Evolutionary conservation across 2,797 vertebrate species (phyloP).

Genomic region (Knipowitschia caucasica): DNA sequence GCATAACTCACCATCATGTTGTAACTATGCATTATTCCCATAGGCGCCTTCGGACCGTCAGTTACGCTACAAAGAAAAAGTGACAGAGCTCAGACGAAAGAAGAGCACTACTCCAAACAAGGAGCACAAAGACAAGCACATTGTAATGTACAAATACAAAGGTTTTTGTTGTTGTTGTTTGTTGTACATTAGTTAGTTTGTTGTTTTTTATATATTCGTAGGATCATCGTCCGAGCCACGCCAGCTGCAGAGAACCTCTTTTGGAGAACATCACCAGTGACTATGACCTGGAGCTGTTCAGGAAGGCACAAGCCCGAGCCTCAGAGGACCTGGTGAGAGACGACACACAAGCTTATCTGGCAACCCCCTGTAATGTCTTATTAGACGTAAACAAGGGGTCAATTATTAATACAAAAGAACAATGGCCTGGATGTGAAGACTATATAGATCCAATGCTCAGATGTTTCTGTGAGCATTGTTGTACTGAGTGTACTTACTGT

Average conservation of each 20-base stretch:
- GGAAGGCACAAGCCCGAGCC: conserved; percentile 94
- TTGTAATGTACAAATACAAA: conserved; percentile 65
- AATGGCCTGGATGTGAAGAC: too few species aligned
- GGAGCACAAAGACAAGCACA: conserved; percentile 92
- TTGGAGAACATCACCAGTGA: conserved; percentile 98
- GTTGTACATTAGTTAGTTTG: background rate
- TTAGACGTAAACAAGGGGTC: too few species aligned
- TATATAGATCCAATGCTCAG: too few species aligned
- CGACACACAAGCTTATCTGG: background rate
- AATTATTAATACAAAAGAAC: too few species aligned
- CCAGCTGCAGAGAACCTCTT: conserved; percentile 88
- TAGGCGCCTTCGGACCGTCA: conserved; percentile 91
- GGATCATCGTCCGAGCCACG: conserved; percentile 90
- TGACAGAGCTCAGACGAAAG: conserved; percentile 95
- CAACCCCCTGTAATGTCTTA: too few species aligned
- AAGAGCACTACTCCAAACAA: conserved; percentile 88
- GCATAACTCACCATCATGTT: background rate
- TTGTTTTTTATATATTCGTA: conserved; percentile 38
- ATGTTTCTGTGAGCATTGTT: too few species aligned
- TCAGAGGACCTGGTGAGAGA: conserved; percentile 92
- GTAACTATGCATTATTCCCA: background rate
- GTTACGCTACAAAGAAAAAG: conserved; percentile 94
- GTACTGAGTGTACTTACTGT: too few species aligned
- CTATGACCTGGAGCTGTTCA: conserved; percentile 97
- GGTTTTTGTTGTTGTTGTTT: background rate